Percentiles rank a stretch among this genome's conserved stretches.
Conservation (phyloP, 2,113 vertebrate species). For the Lophius piscatorius region DNA sequence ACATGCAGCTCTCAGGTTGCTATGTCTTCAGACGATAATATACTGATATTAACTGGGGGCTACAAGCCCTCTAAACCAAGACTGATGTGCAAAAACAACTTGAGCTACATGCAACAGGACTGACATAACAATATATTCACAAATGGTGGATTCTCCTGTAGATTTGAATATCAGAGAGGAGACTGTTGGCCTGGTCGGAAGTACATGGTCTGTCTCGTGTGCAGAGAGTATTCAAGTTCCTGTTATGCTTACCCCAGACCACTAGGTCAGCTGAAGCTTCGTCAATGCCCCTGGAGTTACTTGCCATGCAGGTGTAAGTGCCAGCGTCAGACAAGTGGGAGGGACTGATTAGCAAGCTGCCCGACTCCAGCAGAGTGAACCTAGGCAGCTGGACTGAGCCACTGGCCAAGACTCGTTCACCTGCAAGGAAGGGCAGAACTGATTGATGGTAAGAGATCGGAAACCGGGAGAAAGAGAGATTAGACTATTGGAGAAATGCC, state of each 20-base stretch:
- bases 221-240: not conserved
- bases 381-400: constrained; percentile 94
- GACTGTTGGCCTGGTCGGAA: too few relatives aligned
- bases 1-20: too few relatives aligned
- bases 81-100: too few relatives aligned
- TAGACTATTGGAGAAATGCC: constrained; percentile 60
- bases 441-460: constrained; percentile 42
- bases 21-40: too few relatives aligned
- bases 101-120: too few relatives aligned
- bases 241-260: constrained; percentile 90
- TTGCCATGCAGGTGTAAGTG: constrained; percentile 93
- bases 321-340: constrained; percentile 89
- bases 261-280: constrained; percentile 91
- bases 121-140: too few relatives aligned
- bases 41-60: too few relatives aligned
- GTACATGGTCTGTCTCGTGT: not conserved
- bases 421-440: constrained; percentile 70
- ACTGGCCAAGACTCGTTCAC: constrained; percentile 93
- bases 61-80: too few relatives aligned
- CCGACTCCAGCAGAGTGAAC: constrained; percentile 95
- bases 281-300: constrained; percentile 94
- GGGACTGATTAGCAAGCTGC: constrained; percentile 93
- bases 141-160: too few relatives aligned
- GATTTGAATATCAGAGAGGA: too few relatives aligned
- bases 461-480: constrained; percentile 20